Evolutionary conservation across 1,140 invertebrate species (phyloP).

Genomic region (Drosophila santomea): DNA sequence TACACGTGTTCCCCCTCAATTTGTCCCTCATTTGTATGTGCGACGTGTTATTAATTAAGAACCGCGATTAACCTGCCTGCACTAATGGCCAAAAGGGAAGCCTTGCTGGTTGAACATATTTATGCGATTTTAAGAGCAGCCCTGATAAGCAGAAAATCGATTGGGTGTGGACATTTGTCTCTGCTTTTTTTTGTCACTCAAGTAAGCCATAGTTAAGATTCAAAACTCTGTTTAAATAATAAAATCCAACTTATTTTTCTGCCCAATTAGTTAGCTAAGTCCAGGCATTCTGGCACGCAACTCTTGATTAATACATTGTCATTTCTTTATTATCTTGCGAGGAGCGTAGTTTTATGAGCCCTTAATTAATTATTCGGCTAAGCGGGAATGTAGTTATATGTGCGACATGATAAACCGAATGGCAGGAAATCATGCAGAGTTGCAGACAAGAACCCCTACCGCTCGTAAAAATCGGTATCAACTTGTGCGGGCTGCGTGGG

Average conservation of each 20-base stretch:
- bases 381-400: slow-evolving; percentile 17
- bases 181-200: neutral
- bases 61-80: slow-evolving; percentile 24
- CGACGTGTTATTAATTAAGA: slow-evolving; percentile 61
- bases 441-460: slow-evolving; percentile 4
- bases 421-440: slow-evolving; percentile 30
- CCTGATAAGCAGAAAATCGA: slow-evolving; percentile 14
- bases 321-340: slow-evolving; percentile 32
- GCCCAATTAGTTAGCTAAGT: slow-evolving; percentile 40
- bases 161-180: slow-evolving; percentile 4
- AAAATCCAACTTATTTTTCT: neutral
- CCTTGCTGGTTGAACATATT: slow-evolving; percentile 41
- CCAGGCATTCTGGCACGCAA: slow-evolving; percentile 23
- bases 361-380: slow-evolving; percentile 56
- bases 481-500: slow-evolving; percentile 64
- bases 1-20: slow-evolving; percentile 40
- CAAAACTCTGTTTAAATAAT: slow-evolving; percentile 5
- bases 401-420: slow-evolving; percentile 57
- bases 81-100: slow-evolving; percentile 50
- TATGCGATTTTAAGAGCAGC: slow-evolving; percentile 49
- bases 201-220: neutral
- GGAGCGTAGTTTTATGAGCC: slow-evolving; percentile 33
- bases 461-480: slow-evolving; percentile 59
- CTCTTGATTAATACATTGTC: slow-evolving; percentile 49
- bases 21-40: slow-evolving; percentile 44